These are phyloP conservation scores for Vulpes lagopus DNA, from an alignment of 2,113 vertebrate genomes.

Conservation along the genomic window DNA sequence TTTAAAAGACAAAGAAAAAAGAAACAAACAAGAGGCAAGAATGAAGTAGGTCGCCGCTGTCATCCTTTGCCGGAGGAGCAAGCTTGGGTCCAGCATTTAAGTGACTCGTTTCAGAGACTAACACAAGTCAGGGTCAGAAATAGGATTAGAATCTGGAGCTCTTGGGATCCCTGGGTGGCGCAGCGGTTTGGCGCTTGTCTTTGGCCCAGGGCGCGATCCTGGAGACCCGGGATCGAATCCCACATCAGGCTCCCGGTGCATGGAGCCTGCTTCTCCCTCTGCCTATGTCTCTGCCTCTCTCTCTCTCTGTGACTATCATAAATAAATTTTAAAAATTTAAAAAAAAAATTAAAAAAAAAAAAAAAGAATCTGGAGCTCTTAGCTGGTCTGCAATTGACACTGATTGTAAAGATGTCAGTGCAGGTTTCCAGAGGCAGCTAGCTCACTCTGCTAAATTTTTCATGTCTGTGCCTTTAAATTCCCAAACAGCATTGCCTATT, in stretches of 20 bases:
- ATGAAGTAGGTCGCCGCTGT: neutral
- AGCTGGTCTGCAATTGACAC: neutral
- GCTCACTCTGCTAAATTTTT: neutral
- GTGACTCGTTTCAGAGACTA: neutral
- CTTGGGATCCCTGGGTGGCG: too few relatives aligned
- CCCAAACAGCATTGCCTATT: conserved; percentile 23
- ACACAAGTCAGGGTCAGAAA: conserved; percentile 16
- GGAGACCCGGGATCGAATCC: too few relatives aligned
- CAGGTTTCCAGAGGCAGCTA: neutral
- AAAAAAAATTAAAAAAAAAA: neutral
- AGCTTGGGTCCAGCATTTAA: neutral
- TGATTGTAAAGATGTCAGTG: neutral
- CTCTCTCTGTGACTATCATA: too few relatives aligned
- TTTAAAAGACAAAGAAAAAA: neutral
- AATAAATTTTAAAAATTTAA: too few relatives aligned
- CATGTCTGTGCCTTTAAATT: conserved; percentile 69
- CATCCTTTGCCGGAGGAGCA: neutral
- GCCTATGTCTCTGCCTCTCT: too few relatives aligned
- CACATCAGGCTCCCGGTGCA: too few relatives aligned
- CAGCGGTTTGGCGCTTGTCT: too few relatives aligned
- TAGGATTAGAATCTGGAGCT: neutral
- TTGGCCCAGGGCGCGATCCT: too few relatives aligned
- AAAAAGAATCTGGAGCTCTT: neutral
- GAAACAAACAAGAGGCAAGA: neutral
- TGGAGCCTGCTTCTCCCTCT: too few relatives aligned